Evolutionary conservation across 1,140 invertebrate species (phyloP).

Genomic region (Caligus rogercresseyi): DNA sequence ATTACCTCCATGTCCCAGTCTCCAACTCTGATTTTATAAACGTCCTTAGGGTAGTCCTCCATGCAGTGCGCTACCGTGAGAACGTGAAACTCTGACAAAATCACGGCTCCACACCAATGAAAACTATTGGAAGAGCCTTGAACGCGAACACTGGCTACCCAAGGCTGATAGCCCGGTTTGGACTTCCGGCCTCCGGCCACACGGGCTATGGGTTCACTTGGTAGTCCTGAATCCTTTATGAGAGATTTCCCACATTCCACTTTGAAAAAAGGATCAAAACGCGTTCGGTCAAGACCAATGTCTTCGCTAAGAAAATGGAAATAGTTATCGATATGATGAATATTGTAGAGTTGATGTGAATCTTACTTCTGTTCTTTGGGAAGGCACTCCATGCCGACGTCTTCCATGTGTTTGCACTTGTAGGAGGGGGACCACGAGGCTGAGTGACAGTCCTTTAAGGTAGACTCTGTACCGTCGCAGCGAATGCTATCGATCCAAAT

Average conservation of each 20-base stretch:
- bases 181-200: constrained; percentile 31
- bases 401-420: constrained; percentile 55
- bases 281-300: neutral
- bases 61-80: constrained; percentile 64
- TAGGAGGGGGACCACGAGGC: constrained; percentile 43
- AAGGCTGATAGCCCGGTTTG: constrained; percentile 45
- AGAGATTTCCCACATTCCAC: neutral
- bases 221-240: neutral
- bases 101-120: constrained; percentile 58
- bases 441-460: constrained; percentile 41
- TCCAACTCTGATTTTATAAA: constrained; percentile 46
- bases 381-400: constrained; percentile 45
- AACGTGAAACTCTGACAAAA: constrained; percentile 46
- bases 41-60: constrained; percentile 43
- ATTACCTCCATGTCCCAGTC: constrained; percentile 50
- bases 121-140: constrained; percentile 34
- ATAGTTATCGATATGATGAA: too few species aligned
- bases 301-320: neutral
- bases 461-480: constrained; percentile 47
- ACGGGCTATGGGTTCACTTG: constrained; percentile 21
- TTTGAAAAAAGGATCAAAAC: neutral
- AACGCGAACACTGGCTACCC: constrained; percentile 38
- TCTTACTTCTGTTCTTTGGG: constrained; percentile 12
- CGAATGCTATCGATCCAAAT: constrained; percentile 54
- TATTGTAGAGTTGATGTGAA: neutral